Evolutionary conservation across 2,888 invertebrate species (phyloP), one percentile per base, ranked within the genome.

Genomic region (Philonicus albiceps): DNA sequence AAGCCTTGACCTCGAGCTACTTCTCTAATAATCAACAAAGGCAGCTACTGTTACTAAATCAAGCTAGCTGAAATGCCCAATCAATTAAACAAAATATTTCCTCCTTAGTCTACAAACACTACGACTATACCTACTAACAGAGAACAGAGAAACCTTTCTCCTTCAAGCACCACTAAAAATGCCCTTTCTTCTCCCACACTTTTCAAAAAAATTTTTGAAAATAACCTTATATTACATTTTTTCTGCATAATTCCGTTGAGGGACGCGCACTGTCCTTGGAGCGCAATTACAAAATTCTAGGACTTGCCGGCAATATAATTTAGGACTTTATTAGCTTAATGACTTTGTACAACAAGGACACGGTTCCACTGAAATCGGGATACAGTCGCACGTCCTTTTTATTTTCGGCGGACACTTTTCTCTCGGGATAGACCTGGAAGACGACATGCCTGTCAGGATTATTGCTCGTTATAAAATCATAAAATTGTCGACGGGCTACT

Each of bases 381-480:
- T 11, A 3, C 37, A 37, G 76, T 76, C 76, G 40, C 76, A 76
- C 76, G 76, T 76, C 76, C 40, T n/a, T 76, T 76, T 43, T n/a
- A n/a, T 76, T 75, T 73, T 73, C 31, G 55, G 34, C 75, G 55
- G 55, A 55, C 7, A 55, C 75, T 31, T 75, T 75, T 37, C 11
- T 37, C 37, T 40, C 76, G n/a, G 64, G 64, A 64, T 64, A 64
- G n/a, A 64, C 3, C 6, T 22, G 7, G 22, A n/a, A 76, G 76
- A 22, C 76, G 37, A 76, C 76, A 34, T 76, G 37, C 76, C 76
- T 76, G 37, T 40, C 22, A 22, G 37, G 34, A 83, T 64, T 64
- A 83, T 83, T 83, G 64, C 83, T 64, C 64, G 64, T 83, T 83
- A 83, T 83, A 83, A 83, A 83, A 22, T 64, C 64, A 83, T 83